These are phyloP conservation scores for Mormyrus iriodes DNA, from an alignment of 2,113 vertebrate species.

Conservation along the genomic window DNA sequence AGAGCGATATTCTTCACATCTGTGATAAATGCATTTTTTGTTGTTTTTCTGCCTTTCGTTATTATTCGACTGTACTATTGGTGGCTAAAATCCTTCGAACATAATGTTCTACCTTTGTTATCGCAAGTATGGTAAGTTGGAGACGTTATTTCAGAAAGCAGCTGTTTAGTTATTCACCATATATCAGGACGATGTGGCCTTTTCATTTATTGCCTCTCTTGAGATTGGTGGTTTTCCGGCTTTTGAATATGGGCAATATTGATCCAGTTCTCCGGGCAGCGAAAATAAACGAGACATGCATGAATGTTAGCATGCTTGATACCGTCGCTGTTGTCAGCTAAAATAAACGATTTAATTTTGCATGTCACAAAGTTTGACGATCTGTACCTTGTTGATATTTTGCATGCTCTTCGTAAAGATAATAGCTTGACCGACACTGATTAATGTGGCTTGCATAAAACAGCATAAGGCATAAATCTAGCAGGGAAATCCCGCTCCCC, in stretches of 20 bases:
- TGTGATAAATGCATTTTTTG: background rate
- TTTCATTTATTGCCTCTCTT: background rate
- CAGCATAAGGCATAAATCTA: conserved; percentile 22
- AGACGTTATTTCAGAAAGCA: background rate
- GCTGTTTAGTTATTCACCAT: background rate
- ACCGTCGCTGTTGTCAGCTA: background rate
- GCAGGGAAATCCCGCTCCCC: conserved; percentile 40
- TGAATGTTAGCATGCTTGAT: conserved; percentile 6
- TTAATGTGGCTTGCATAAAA: background rate
- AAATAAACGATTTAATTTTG: conserved; percentile 5
- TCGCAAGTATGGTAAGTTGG: background rate
- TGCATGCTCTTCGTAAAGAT: background rate
- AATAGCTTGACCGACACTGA: background rate
- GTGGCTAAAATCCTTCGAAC: background rate
- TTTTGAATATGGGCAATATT: conserved; percentile 10
- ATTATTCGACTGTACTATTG: background rate
- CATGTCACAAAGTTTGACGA: background rate
- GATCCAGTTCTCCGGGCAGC: conserved; percentile 6
- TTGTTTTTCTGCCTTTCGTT: background rate
- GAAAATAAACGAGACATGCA: conserved; percentile 2
- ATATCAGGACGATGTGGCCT: background rate
- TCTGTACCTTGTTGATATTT: background rate
- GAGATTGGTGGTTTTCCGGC: conserved; percentile 1
- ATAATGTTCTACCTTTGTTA: background rate
- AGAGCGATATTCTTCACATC: background rate